phyloP scores from a whole-genome alignment of 2,888 invertebrate species.

The Cerastis rubricosa region DNA sequence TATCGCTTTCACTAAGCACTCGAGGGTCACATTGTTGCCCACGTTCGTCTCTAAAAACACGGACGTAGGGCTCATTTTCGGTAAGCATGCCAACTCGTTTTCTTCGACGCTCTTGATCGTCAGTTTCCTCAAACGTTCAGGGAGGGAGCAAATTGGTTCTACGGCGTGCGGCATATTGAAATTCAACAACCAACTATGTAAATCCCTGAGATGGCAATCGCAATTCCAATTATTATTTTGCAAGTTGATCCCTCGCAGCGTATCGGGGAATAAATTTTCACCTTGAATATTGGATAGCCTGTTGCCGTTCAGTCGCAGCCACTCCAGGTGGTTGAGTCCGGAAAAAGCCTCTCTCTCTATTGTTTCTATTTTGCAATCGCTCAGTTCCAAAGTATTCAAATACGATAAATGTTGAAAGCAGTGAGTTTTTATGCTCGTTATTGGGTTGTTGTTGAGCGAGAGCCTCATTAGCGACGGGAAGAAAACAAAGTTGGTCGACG shows the following conservation, averaged over 20 bases:
- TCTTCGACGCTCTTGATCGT: conserved; percentile 92
- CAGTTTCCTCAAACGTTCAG: conserved; percentile 92
- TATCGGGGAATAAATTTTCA: conserved; percentile 93
- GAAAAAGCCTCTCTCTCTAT: conserved; percentile 95
- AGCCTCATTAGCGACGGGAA: conserved; percentile 96
- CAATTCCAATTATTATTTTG: conserved; percentile 97
- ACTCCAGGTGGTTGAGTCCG: conserved; percentile 95
- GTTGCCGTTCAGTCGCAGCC: conserved; percentile 96
- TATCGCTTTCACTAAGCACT: conserved; percentile 95
- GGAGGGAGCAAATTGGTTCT: conserved; percentile 94
- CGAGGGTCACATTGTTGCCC: conserved; percentile 95
- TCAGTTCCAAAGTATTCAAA: conserved; percentile 95
- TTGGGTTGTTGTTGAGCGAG: conserved; percentile 95
- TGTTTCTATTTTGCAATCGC: conserved; percentile 94
- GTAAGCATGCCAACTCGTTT: conserved; percentile 95
- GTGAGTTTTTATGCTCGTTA: conserved; percentile 93
- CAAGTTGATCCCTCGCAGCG: conserved; percentile 94
- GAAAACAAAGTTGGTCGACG: conserved; percentile 94
- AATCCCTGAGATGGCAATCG: conserved; percentile 95
- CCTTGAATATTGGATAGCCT: conserved; percentile 94
- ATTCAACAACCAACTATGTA: conserved; percentile 94
- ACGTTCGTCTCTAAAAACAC: conserved; percentile 94
- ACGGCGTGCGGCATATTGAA: conserved; percentile 94
- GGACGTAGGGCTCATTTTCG: conserved; percentile 94
- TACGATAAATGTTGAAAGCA: conserved; percentile 94